A percentile compares a stretch with the other conserved stretches of the same genome.
Conservation (phyloP, 37 sponge, comb jelly and placozoan genomes). For the Petrosia ficiformis region DNA sequence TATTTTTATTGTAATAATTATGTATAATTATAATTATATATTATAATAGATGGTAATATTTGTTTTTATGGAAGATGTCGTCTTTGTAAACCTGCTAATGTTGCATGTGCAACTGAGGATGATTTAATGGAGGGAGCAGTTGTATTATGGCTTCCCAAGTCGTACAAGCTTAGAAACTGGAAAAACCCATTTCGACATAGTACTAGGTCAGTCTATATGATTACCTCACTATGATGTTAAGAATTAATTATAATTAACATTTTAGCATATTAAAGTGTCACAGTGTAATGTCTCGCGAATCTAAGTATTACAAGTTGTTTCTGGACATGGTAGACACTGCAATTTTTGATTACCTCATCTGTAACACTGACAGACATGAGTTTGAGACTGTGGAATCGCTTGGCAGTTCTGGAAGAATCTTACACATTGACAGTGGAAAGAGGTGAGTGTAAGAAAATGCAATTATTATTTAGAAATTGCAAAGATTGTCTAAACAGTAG, state of each 20-base stretch:
- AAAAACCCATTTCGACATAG: too few species aligned
- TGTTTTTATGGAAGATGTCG: conserved; percentile 89
- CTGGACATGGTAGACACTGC: conserved; percentile 74
- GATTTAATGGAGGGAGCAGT: conserved; percentile 86
- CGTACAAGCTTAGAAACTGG: too few species aligned
- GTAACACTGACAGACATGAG: conserved; percentile 89
- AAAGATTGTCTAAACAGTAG: too few species aligned
- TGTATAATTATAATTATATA: not conserved
- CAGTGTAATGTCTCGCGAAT: too few species aligned
- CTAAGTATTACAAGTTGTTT: conserved; percentile 45
- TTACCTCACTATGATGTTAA: too few species aligned
- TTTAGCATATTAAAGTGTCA: too few species aligned
- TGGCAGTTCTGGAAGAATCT: conserved; percentile 30
- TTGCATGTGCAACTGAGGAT: conserved; percentile 81
- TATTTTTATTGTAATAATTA: not conserved
- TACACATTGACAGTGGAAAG: conserved; percentile 87
- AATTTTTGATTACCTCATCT: conserved; percentile 81
- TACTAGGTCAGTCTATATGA: too few species aligned
- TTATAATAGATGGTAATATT: conserved; percentile 41
- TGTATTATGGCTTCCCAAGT: conserved; percentile 76
- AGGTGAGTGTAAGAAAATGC: conserved; percentile 45
- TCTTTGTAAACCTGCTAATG: conserved; percentile 70
- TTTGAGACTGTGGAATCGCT: conserved; percentile 66
- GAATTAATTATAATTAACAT: too few species aligned
- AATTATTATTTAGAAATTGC: too few species aligned